phyloP scores from a whole-genome alignment of 2,113 vertebrate species.

The Onychostoma macrolepis region DNA sequence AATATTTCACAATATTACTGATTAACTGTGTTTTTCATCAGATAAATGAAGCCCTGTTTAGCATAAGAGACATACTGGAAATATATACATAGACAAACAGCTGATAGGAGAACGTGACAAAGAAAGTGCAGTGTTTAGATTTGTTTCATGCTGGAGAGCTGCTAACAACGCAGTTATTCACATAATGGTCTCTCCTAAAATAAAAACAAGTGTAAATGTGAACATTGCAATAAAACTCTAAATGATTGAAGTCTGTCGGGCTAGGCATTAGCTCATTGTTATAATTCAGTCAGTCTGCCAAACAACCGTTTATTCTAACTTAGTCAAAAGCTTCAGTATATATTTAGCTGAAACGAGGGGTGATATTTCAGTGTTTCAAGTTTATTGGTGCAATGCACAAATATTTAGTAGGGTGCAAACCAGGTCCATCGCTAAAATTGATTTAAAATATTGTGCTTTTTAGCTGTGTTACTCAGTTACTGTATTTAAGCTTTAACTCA shows the following conservation, averaged over 20 bases:
- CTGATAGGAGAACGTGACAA: background rate
- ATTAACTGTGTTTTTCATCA: background rate
- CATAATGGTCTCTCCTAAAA: background rate
- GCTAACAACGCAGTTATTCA: background rate
- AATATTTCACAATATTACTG: background rate
- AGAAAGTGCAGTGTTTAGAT: background rate
- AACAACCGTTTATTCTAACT: background rate
- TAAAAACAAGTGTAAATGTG: constrained; percentile 18
- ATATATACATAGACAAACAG: background rate
- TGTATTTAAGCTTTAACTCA: background rate
- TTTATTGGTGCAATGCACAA: background rate
- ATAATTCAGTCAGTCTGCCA: constrained; percentile 6
- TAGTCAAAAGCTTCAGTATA: background rate
- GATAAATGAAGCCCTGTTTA: background rate
- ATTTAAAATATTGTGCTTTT: background rate
- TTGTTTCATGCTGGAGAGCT: background rate
- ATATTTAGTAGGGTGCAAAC: background rate
- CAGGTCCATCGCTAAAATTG: background rate
- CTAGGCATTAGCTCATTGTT: background rate
- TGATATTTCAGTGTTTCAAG: background rate
- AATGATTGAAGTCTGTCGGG: background rate
- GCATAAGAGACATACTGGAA: background rate
- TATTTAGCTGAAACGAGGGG: background rate
- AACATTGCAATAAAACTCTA: background rate
- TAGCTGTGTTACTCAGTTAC: background rate